Percentiles rank a stretch among this genome's conserved stretches.
These are phyloP conservation scores for Dermolepida albohirtum DNA, from an alignment of 2,888 invertebrate genomes.

Conservation along the genomic window DNA sequence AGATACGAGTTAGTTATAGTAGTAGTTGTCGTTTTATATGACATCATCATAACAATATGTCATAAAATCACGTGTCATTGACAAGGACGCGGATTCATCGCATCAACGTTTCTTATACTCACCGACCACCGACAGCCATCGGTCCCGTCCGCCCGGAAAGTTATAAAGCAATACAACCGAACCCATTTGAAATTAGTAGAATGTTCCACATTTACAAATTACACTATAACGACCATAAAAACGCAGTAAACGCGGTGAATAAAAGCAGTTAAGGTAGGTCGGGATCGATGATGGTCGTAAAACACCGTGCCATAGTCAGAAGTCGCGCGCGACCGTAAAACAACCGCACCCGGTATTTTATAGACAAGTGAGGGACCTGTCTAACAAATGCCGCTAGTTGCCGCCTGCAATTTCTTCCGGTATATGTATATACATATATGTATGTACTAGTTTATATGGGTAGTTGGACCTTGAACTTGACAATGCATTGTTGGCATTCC, in stretches of 20 bases:
- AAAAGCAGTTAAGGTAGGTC: slow-evolving; percentile 64
- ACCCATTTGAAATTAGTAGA: slow-evolving; percentile 62
- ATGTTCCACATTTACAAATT: slow-evolving; percentile 64
- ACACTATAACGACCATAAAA: slow-evolving; percentile 63
- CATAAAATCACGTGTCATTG: slow-evolving; percentile 57
- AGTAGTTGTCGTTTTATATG: slow-evolving; percentile 34
- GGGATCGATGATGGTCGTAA: slow-evolving; percentile 60
- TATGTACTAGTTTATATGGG: no score
- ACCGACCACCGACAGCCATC: slow-evolving; percentile 14
- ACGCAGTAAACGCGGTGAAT: slow-evolving; percentile 65
- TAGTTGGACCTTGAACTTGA: slow-evolving; percentile 53
- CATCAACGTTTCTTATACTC: background rate
- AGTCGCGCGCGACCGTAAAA: slow-evolving; percentile 61
- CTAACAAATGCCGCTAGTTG: slow-evolving; percentile 57
- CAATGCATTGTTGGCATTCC: background rate
- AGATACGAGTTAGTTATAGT: background rate
- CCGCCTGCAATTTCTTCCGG: slow-evolving; percentile 54
- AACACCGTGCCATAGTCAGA: slow-evolving; percentile 63
- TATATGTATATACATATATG: slow-evolving; percentile 13
- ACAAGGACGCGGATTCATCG: slow-evolving; percentile 43
- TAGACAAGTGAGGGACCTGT: slow-evolving; percentile 55
- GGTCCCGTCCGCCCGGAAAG: slow-evolving; percentile 55
- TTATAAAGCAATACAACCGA: slow-evolving; percentile 60
- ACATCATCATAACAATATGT: slow-evolving; percentile 51
- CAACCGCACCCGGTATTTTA: slow-evolving; percentile 59